phyloP scores from a whole-genome alignment of 2,113 vertebrate species.

The Chaetodon auriga region DNA sequence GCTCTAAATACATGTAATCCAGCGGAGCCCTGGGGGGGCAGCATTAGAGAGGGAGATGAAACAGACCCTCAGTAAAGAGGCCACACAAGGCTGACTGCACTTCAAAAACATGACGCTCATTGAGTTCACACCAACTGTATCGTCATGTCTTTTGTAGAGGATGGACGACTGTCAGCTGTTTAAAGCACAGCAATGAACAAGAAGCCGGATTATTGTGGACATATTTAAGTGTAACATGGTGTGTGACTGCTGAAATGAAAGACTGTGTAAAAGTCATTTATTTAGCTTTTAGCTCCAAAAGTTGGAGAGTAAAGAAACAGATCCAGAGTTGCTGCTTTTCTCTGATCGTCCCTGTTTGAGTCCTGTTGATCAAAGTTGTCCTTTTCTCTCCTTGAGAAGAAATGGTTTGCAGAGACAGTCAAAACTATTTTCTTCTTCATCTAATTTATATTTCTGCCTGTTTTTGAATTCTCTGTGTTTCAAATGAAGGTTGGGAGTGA shows the following conservation, averaged over 20 bases:
- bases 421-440: background rate
- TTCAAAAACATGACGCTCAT: background rate
- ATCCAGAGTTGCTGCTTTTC: background rate
- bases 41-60: conserved; percentile 36
- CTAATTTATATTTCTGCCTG: background rate
- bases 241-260: background rate
- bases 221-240: background rate
- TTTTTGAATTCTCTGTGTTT: background rate
- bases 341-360: background rate
- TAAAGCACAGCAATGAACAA: no score
- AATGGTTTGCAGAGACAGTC: background rate
- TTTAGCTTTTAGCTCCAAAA: background rate
- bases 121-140: background rate
- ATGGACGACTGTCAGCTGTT: no score
- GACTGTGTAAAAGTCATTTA: background rate
- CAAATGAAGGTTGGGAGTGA: no score
- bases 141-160: no score
- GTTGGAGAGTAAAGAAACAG: background rate
- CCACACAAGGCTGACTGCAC: conserved; percentile 1
- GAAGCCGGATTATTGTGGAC: background rate
- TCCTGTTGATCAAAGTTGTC: background rate
- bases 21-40: conserved; percentile 16
- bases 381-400: conserved; percentile 13
- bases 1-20: conserved; percentile 44
- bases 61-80: conserved; percentile 32